Conservation (phyloP, 2,797 vertebrate genomes). For the Epinephelus coioides region DNA sequence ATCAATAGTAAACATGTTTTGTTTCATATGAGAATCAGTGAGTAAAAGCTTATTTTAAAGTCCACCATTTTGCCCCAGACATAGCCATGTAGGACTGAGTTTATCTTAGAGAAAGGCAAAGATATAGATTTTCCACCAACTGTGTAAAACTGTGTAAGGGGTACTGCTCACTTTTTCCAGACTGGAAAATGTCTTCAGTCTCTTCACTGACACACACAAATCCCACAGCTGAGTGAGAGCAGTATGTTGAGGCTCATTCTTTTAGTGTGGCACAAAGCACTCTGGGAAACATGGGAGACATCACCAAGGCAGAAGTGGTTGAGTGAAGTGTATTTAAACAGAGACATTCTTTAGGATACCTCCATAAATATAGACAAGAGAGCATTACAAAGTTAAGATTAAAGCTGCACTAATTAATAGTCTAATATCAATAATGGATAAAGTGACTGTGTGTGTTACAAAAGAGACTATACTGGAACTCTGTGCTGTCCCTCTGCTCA, state of each 20-base stretch:
- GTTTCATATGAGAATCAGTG: background rate
- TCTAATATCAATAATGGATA: background rate
- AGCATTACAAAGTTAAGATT: background rate
- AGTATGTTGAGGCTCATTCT: slow-evolving; percentile 19
- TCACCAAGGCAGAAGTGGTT: background rate
- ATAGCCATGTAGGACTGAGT: background rate
- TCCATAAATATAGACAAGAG: background rate
- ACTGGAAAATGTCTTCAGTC: slow-evolving; percentile 61
- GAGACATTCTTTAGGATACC: background rate
- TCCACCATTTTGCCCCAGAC: slow-evolving; percentile 5
- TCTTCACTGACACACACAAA: slow-evolving; percentile 40
- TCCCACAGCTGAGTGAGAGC: slow-evolving; percentile 7
- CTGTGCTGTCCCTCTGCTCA: too few species aligned
- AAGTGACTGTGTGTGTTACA: too few species aligned
- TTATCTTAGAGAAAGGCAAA: slow-evolving; percentile 8
- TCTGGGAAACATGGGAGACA: slow-evolving; percentile 20
- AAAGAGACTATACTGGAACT: too few species aligned
- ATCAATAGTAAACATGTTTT: slow-evolving; percentile 21
- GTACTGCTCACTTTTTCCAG: slow-evolving; percentile 68
- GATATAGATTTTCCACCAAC: slow-evolving; percentile 41
- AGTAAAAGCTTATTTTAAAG: slow-evolving; percentile 8
- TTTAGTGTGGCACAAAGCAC: slow-evolving; percentile 12
- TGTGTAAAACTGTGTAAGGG: slow-evolving; percentile 52
- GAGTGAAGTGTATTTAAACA: background rate
- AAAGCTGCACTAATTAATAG: background rate